Percentiles rank a stretch among this genome's conserved stretches.
phyloP scores from a whole-genome alignment of 1,140 invertebrate genomes.

The Chrysopa pallens region DNA sequence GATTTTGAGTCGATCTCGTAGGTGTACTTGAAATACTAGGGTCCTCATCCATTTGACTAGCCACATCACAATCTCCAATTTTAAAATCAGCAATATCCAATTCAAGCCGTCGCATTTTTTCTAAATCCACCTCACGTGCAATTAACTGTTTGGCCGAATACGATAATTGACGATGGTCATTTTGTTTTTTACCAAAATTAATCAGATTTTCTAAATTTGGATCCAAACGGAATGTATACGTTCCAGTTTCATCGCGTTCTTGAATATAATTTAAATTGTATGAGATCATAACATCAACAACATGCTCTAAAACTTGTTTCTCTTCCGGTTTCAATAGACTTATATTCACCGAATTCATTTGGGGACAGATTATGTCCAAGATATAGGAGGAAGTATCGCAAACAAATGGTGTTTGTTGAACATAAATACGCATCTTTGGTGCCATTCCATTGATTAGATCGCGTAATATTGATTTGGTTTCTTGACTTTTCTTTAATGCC shows the following conservation, averaged over 20 bases:
- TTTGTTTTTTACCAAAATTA: slow-evolving; percentile 16
- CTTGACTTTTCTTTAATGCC: slow-evolving; percentile 33
- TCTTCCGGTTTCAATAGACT: slow-evolving; percentile 64
- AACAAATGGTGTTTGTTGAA: slow-evolving; percentile 32
- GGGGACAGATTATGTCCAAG: slow-evolving; percentile 55
- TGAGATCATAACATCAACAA: slow-evolving; percentile 75
- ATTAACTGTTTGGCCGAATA: slow-evolving; percentile 64
- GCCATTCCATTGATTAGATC: slow-evolving; percentile 42
- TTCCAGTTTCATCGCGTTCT: slow-evolving; percentile 55
- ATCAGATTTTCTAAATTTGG: slow-evolving; percentile 39
- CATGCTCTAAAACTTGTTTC: slow-evolving; percentile 43
- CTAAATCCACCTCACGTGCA: slow-evolving; percentile 54
- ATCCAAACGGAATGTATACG: slow-evolving; percentile 64
- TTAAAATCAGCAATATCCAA: slow-evolving; percentile 10
- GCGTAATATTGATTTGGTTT: slow-evolving; percentile 34
- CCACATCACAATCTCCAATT: background rate
- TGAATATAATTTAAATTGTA: slow-evolving; percentile 78
- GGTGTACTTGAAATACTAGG: no score
- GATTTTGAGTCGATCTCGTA: no score
- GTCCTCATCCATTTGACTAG: background rate
- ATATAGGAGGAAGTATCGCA: slow-evolving; percentile 60
- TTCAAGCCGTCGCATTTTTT: slow-evolving; percentile 38
- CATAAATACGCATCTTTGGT: slow-evolving; percentile 35
- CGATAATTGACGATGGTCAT: slow-evolving; percentile 27
- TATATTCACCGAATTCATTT: slow-evolving; percentile 52